Evolutionary conservation across 2,888 invertebrate species (phyloP).

Genomic region (Drosophila mercatorum): DNA sequence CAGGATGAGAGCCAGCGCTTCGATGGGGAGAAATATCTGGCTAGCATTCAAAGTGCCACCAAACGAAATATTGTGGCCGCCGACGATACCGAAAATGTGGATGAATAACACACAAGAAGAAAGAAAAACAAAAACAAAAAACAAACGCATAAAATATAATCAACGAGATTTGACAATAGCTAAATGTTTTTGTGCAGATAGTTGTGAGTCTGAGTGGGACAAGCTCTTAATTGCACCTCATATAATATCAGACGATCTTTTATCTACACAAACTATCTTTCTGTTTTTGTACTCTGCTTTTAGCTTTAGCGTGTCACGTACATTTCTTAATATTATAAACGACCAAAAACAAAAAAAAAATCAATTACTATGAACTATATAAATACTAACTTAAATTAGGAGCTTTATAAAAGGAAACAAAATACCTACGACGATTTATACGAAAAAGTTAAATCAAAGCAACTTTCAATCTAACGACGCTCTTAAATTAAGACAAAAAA

Average conservation of each 20-base stretch:
- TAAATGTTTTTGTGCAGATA: constrained; percentile 36
- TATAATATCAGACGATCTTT: constrained; percentile 12
- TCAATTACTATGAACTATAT: constrained; percentile 37
- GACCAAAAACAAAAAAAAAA: constrained; percentile 61
- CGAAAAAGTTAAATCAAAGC: constrained; percentile 22
- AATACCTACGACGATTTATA: constrained; percentile 41
- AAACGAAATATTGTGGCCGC: constrained; percentile 83
- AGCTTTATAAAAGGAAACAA: constrained; percentile 24
- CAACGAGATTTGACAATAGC: constrained; percentile 51
- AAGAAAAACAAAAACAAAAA: constrained; percentile 21
- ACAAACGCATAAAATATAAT: constrained; percentile 24
- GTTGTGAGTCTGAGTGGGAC: constrained; percentile 18
- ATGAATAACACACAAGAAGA: constrained; percentile 62
- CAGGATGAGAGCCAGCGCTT: constrained; percentile 84
- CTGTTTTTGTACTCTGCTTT: constrained; percentile 56
- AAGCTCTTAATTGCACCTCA: neutral
- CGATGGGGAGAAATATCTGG: constrained; percentile 84
- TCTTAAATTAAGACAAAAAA: constrained; percentile 54
- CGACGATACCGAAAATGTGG: constrained; percentile 79
- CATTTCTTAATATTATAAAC: constrained; percentile 55
- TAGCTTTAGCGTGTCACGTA: constrained; percentile 49
- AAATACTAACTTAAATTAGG: constrained; percentile 58
- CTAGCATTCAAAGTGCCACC: constrained; percentile 81
- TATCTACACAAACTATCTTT: constrained; percentile 37
- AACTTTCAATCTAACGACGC: constrained; percentile 53